phyloP scores from a whole-genome alignment of 2,888 invertebrate species.

The Crepidodera aurea region DNA sequence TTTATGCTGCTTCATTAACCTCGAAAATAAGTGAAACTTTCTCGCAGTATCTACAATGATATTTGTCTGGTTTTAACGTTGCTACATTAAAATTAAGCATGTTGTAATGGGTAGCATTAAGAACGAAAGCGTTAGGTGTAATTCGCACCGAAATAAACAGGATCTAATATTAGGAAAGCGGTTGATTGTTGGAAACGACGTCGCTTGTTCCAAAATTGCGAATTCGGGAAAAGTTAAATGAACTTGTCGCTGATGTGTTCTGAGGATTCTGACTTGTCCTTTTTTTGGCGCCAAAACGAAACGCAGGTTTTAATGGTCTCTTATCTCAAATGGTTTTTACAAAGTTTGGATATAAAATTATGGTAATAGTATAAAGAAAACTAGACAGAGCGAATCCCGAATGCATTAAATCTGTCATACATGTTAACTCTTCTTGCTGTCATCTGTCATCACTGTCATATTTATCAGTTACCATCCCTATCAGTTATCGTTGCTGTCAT shows the following conservation, averaged over 20 bases:
- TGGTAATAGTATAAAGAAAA: too few species aligned
- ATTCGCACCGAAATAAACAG: constrained; percentile 45
- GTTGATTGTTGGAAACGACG: constrained; percentile 40
- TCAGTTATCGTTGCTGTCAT: too few species aligned
- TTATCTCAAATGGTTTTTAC: not conserved
- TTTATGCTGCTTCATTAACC: constrained; percentile 38
- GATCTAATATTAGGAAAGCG: constrained; percentile 40
- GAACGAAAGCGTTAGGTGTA: constrained; percentile 43
- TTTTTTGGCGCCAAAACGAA: constrained; percentile 7
- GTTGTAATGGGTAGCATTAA: constrained; percentile 45
- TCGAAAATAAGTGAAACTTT: constrained; percentile 31
- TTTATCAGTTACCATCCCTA: too few species aligned
- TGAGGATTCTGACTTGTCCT: constrained; percentile 2
- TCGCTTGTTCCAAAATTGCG: constrained; percentile 15
- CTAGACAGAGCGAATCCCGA: too few species aligned
- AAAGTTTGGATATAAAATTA: constrained; percentile 10
- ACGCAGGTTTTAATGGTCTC: constrained; percentile 5
- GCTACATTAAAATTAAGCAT: constrained; percentile 44
- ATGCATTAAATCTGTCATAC: too few species aligned
- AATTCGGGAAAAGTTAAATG: constrained; percentile 7
- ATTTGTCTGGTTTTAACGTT: constrained; percentile 25
- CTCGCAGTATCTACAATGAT: constrained; percentile 25
- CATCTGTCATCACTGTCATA: too few species aligned
- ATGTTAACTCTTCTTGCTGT: too few species aligned
- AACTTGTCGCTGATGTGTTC: constrained; percentile 16